A percentile compares a stretch with the other conserved stretches of the same genome.
These are phyloP conservation scores for Caerostris darwini DNA, from an alignment of 1,140 invertebrate genomes.

Conservation along the genomic window DNA sequence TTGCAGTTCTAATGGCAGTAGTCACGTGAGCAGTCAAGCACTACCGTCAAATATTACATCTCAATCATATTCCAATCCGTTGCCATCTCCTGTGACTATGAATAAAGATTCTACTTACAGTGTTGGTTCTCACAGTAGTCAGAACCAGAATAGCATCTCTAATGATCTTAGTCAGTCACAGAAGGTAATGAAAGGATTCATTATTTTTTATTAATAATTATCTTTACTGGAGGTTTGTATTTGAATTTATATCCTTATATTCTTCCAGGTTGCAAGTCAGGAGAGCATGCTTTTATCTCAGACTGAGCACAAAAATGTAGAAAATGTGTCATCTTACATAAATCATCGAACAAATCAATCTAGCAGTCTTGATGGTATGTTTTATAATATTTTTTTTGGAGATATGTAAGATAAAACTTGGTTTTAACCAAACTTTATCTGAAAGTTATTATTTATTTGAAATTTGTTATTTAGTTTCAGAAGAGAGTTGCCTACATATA, in stretches of 20 bases:
- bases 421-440: too few species aligned
- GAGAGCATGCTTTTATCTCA: conserved; percentile 69
- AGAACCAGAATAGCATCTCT: conserved; percentile 65
- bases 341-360: conserved; percentile 77
- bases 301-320: conserved; percentile 74
- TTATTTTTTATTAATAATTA: neutral
- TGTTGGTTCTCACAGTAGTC: conserved; percentile 72
- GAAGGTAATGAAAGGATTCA: conserved; percentile 52
- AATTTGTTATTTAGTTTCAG: too few species aligned
- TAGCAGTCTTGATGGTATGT: conserved; percentile 62
- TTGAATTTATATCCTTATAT: neutral
- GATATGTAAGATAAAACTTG: too few species aligned
- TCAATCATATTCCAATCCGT: conserved; percentile 68
- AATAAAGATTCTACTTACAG: conserved; percentile 75
- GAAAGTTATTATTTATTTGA: too few species aligned
- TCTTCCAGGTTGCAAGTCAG: conserved; percentile 70
- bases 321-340: conserved; percentile 75
- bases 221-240: neutral
- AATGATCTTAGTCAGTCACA: conserved; percentile 76
- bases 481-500: too few species aligned
- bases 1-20: conserved; percentile 59
- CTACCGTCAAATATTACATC: conserved; percentile 66
- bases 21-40: conserved; percentile 71
- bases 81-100: conserved; percentile 76
- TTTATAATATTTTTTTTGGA: too few species aligned